A percentile compares a stretch with the other conserved stretches of the same genome.
Conservation (phyloP, 2,888 invertebrate genomes). For the Antheraea assamensis region DNA sequence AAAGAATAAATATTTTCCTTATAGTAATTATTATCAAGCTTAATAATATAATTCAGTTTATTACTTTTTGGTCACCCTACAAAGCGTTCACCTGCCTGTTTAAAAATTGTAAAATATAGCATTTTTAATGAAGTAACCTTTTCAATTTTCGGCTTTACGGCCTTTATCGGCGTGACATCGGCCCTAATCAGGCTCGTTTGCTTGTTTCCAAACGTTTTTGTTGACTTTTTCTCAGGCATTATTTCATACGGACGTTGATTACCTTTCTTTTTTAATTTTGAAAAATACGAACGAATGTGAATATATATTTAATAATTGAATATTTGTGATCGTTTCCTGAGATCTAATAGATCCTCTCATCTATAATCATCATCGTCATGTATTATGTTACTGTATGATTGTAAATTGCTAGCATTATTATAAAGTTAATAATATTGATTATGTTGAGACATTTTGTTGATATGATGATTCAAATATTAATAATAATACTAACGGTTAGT, state of each 20-base stretch:
- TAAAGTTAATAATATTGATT: background rate
- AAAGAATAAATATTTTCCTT: no score
- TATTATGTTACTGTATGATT: conserved; percentile 9
- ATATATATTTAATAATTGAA: conserved; percentile 64
- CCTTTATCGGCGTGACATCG: conserved; percentile 81
- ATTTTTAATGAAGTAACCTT: conserved; percentile 79
- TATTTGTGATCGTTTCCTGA: conserved; percentile 55
- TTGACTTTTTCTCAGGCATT: conserved; percentile 49
- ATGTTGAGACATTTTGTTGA: background rate
- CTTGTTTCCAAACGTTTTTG: conserved; percentile 56
- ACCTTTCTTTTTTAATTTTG: conserved; percentile 69
- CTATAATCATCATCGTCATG: background rate
- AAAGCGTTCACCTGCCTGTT: conserved; percentile 72
- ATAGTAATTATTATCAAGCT: background rate
- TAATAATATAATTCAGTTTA: background rate
- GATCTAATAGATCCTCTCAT: conserved; percentile 30
- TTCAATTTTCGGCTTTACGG: conserved; percentile 79
- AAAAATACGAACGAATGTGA: conserved; percentile 43
- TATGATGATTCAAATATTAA: background rate
- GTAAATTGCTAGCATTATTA: background rate
- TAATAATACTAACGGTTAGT: background rate
- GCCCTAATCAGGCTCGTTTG: conserved; percentile 72
- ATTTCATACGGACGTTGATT: conserved; percentile 63
- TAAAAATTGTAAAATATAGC: conserved; percentile 79
- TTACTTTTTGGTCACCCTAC: conserved; percentile 56